Base-by-base conservation (phyloP, 2,888 invertebrate species). In the Aspidiotus destructor region DNA sequence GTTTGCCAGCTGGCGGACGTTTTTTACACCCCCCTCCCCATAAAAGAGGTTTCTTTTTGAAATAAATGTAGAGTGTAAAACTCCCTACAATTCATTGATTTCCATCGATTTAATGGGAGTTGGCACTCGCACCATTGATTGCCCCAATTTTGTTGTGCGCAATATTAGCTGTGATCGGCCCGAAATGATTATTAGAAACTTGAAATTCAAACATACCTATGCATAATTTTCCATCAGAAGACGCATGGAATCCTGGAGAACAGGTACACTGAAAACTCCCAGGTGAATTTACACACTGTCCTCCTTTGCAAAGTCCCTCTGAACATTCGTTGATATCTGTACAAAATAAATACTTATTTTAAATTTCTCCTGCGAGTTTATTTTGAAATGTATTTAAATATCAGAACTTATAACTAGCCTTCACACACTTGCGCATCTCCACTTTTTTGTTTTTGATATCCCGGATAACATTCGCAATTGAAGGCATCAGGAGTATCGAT, bases 251-350 rank as follows among this genome's bases (percentile, higher is more conserved):
- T 0, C 90, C 90, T 0, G 85, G 83, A 0, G 88, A 88, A 75
- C 91, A 91, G 65, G 81, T 76, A 78, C 91, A 91, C 44, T 82
- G 82, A 75, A 87, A 90, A 69, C 86, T 85, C 0, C 89, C 89
- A 0, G 84, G 84, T 11, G 82, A 83, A 78, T 91, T 91, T 71
- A 82, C 81, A 75, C 90, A 90, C 2, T 82, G 81, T 0, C 91
- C 91, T 54, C 88, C 88, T 72, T 80, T 78, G 75, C 90, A 90
- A 76, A 85, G 85, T n/a, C 85, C 85, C 61, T 85, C 82, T 53
- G 81, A 82, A 75, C 92, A 92, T 78, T 92, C 92, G 78, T 92
- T 87, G 72, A 90, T 82, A 77, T 92, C 91, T 77, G 82, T 63
- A 2, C 10, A 53, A 28, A 28, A 28, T 28, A 1, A 28, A 28